Percentiles rank a stretch among this genome's conserved stretches.
Conservation (phyloP, 2,888 invertebrate species). For the Euzetes globulus region DNA sequence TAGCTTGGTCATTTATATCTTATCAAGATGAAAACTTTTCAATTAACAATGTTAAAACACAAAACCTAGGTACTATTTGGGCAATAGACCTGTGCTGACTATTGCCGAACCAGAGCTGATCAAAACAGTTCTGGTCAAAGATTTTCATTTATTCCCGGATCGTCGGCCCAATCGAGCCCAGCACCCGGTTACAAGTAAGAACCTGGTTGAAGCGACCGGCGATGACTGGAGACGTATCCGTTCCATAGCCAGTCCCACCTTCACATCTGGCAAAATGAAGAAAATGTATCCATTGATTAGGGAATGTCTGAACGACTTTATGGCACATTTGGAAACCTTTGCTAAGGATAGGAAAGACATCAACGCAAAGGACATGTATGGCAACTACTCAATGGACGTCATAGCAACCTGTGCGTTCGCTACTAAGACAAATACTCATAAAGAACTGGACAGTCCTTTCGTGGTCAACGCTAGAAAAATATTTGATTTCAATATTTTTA, state of each 20-base stretch:
- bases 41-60: too few species aligned
- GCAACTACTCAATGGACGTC: conserved; percentile 57
- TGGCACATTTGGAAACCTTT: too few species aligned
- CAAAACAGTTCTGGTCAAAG: neutral
- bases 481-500: neutral
- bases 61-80: too few species aligned
- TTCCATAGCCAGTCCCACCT: neutral
- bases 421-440: conserved; percentile 52
- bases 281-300: too few species aligned
- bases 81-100: too few species aligned
- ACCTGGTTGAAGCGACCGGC: neutral
- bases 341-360: neutral
- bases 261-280: too few species aligned
- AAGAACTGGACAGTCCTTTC: conserved; percentile 7
- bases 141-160: conserved; percentile 3
- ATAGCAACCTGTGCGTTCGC: conserved; percentile 58
- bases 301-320: too few species aligned
- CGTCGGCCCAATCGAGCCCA: neutral
- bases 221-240: conserved; percentile 15
- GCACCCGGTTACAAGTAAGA: neutral
- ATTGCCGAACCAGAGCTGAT: too few species aligned
- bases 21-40: too few species aligned
- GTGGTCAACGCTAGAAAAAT: neutral
- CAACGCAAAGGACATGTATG: conserved; percentile 41
- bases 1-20: too few species aligned